Conservation (phyloP, 1,140 invertebrate species). For the Drosophila pseudoobscura region DNA sequence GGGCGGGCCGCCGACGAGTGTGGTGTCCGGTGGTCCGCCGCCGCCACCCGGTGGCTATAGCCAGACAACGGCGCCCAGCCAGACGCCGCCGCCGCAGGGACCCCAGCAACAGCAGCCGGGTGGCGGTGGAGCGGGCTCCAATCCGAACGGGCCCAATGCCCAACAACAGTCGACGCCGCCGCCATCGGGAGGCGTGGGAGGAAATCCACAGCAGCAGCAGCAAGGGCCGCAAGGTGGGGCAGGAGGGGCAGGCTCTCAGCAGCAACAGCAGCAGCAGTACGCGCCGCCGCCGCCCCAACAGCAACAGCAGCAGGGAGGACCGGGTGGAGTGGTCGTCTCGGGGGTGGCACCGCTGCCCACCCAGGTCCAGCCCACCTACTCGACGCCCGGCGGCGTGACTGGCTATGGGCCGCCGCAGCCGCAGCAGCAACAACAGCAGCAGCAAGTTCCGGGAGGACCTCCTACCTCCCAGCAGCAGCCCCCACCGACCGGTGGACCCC, state of each 20-base stretch:
- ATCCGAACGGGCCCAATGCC: conserved; percentile 76
- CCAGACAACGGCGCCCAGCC: conserved; percentile 69
- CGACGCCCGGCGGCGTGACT: conserved; percentile 63
- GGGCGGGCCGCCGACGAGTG: conserved; percentile 45
- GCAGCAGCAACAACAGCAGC: conserved; percentile 52
- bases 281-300: conserved; percentile 67
- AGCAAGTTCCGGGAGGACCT: conserved; percentile 28
- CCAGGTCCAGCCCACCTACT: conserved; percentile 77
- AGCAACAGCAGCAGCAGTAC: conserved; percentile 63
- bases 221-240: conserved; percentile 46
- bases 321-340: conserved; percentile 55
- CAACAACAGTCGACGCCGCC: conserved; percentile 80
- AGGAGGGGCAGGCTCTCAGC: conserved; percentile 27
- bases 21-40: conserved; percentile 51
- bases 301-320: conserved; percentile 62
- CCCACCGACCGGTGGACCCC: conserved; percentile 45
- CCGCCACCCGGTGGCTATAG: conserved; percentile 72
- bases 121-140: conserved; percentile 46
- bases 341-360: conserved; percentile 65
- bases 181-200: conserved; percentile 31
- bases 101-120: conserved; percentile 28
- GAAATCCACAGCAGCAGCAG: conserved; percentile 41
- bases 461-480: conserved; percentile 42
- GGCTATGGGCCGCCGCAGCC: conserved; percentile 56
- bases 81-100: conserved; percentile 72